Conservation (phyloP, 2,113 vertebrate species). For the Thunnus thynnus region DNA sequence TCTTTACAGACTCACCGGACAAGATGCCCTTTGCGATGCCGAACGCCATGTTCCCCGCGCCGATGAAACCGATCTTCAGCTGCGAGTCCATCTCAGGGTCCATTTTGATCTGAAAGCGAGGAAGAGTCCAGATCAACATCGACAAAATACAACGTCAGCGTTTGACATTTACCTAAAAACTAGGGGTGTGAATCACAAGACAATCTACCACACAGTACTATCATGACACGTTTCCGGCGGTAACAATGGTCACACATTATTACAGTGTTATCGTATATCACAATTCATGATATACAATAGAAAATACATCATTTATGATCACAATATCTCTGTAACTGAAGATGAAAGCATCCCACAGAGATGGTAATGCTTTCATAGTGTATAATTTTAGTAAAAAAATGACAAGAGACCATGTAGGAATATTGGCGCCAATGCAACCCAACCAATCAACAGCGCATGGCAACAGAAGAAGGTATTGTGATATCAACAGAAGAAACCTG, state of each 20-base stretch:
- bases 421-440: background rate
- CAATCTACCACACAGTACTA: background rate
- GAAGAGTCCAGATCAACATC: background rate
- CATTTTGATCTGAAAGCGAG: conserved; percentile 70
- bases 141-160: background rate
- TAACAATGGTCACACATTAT: background rate
- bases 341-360: no score
- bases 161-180: background rate
- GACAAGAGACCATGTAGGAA: no score
- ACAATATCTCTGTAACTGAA: background rate
- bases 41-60: conserved; percentile 88
- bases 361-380: no score
- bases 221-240: background rate
- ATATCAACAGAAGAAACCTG: background rate
- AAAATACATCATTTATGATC: no score
- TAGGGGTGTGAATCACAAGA: background rate
- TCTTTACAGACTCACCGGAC: conserved; percentile 70
- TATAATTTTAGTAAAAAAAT: no score
- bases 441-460: background rate
- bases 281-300: background rate
- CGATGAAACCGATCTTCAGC: conserved; percentile 85
- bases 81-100: conserved; percentile 70
- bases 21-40: conserved; percentile 85
- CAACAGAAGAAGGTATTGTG: background rate
- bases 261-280: background rate